Conservation (phyloP, 2,797 vertebrate species). For the Sus cebifrons region DNA sequence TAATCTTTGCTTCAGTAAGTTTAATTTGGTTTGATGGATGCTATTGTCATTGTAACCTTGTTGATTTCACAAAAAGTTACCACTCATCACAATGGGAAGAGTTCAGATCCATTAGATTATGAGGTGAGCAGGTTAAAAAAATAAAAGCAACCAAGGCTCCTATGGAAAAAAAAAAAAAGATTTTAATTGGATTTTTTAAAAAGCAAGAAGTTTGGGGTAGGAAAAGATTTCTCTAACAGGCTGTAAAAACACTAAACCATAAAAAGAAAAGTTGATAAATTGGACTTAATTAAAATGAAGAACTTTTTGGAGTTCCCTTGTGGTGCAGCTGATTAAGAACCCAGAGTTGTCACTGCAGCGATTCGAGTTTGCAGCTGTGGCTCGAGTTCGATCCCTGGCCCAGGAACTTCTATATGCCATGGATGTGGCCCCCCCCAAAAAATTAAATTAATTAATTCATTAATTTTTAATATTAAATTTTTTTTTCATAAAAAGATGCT, state of each 20-base stretch:
- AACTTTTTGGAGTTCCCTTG: background rate
- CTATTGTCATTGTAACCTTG: slow-evolving; percentile 40
- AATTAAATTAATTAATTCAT: too few relatives aligned
- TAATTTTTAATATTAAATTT: too few relatives aligned
- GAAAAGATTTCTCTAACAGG: slow-evolving; percentile 47
- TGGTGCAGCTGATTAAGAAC: too few relatives aligned
- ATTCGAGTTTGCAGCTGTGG: too few relatives aligned
- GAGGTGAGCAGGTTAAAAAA: slow-evolving; percentile 44
- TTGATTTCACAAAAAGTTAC: slow-evolving; percentile 52
- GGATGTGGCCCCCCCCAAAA: too few relatives aligned
- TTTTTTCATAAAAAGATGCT: slow-evolving; percentile 41
- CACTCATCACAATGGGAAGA: slow-evolving; percentile 65
- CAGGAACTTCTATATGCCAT: too few relatives aligned
- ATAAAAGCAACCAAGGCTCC: slow-evolving; percentile 3
- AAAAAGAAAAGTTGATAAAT: slow-evolving; percentile 47
- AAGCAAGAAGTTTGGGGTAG: background rate
- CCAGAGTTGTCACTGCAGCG: too few relatives aligned
- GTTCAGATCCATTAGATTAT: slow-evolving; percentile 55
- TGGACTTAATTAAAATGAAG: slow-evolving; percentile 57
- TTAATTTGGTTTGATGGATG: slow-evolving; percentile 63
- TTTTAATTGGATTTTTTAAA: slow-evolving; percentile 48
- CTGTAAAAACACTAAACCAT: slow-evolving; percentile 9
- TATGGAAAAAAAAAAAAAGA: background rate
- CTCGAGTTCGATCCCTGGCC: too few relatives aligned
- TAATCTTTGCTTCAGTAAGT: slow-evolving; percentile 33